Evolutionary conservation across 2,113 vertebrate species (phyloP).

Genomic region (Anser cygnoides): DNA sequence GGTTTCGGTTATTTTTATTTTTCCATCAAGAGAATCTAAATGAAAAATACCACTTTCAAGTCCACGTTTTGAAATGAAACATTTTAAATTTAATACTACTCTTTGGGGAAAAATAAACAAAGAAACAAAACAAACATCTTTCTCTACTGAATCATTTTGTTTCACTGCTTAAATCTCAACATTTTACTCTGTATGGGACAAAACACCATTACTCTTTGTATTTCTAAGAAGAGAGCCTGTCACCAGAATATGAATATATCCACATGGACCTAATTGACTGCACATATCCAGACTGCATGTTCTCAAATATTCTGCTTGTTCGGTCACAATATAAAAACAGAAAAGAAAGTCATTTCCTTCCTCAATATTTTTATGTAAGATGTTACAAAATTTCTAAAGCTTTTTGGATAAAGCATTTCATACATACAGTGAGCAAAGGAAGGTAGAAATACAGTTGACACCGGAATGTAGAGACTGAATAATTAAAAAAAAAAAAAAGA

Average conservation of each 20-base stretch:
- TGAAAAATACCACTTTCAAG: not conserved
- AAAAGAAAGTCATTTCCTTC: not conserved
- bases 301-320: slow-evolving; percentile 9
- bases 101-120: not conserved
- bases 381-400: not conserved
- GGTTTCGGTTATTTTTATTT: not conserved
- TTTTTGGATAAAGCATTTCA: not conserved
- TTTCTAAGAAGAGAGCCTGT: not conserved
- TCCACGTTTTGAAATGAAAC: not conserved
- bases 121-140: not conserved
- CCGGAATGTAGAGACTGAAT: not conserved
- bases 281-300: not conserved
- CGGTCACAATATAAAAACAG: not conserved
- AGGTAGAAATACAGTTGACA: not conserved
- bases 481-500: rapidly evolving
- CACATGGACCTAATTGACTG: not conserved
- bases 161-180: not conserved
- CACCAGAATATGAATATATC: not conserved
- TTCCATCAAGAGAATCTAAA: not conserved
- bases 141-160: not conserved
- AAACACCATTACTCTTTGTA: not conserved
- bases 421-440: not conserved
- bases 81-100: not conserved
- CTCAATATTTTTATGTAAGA: not conserved
- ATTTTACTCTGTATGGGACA: not conserved